phyloP scores from a whole-genome alignment of 1,140 invertebrate genomes.

The Trinorchestia longiramus region DNA sequence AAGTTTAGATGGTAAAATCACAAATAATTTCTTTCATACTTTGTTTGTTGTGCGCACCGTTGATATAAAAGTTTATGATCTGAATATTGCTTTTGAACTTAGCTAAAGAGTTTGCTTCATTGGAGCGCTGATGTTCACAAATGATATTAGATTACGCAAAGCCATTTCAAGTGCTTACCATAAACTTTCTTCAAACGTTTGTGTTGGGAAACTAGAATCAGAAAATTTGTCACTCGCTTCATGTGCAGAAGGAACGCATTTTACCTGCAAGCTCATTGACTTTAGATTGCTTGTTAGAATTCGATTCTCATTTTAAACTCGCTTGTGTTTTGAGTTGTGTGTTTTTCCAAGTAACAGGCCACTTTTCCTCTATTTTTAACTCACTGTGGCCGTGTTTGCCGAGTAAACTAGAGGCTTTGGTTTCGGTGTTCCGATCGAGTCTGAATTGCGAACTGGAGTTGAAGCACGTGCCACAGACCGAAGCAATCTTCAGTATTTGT shows the following conservation, averaged over 20 bases:
- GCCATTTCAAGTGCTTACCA: neutral
- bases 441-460: neutral
- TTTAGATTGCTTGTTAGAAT: neutral
- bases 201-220: neutral
- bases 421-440: conserved; percentile 9
- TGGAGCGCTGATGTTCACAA: neutral
- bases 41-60: too few relatives aligned
- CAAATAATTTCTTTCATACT: too few relatives aligned
- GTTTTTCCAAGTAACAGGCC: neutral
- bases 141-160: neutral
- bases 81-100: too few relatives aligned
- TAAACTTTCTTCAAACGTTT: neutral
- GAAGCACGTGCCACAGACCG: conserved; percentile 26
- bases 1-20: too few relatives aligned
- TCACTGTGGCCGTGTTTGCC: neutral
- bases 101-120: too few relatives aligned
- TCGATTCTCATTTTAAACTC: neutral
- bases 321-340: neutral
- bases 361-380: neutral
- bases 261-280: neutral
- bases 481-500: neutral
- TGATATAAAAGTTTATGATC: too few relatives aligned
- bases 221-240: neutral
- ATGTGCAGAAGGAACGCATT: too few relatives aligned
- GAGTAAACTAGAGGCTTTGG: neutral